phyloP scores from a whole-genome alignment of 2,888 invertebrate species.

The Microctonus brassicae region DNA sequence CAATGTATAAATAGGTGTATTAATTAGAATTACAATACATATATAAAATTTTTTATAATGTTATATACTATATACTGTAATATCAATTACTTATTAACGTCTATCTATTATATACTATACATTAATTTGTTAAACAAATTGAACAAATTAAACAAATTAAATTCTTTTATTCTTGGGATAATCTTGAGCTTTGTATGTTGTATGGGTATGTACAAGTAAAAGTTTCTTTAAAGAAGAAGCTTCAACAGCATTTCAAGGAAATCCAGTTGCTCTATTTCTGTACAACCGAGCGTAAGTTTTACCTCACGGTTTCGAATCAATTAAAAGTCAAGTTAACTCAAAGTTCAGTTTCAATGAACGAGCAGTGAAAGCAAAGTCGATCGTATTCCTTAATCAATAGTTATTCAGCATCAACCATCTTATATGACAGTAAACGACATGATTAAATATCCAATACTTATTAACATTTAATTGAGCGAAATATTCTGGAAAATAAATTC shows the following conservation, averaged over 20 bases:
- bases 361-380: neutral
- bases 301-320: too few species aligned
- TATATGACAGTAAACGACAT: neutral
- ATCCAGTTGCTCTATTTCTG: too few species aligned
- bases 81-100: too few species aligned
- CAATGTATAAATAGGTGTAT: too few species aligned
- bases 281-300: too few species aligned
- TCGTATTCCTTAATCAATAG: neutral
- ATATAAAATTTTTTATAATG: too few species aligned
- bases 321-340: slow-evolving; percentile 17
- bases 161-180: neutral
- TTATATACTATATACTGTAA: too few species aligned
- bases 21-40: too few species aligned
- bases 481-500: neutral
- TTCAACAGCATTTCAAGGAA: too few species aligned
- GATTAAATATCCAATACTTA: neutral
- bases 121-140: too few species aligned
- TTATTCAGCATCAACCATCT: neutral
- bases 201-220: neutral
- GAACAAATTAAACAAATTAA: neutral
- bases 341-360: slow-evolving; percentile 6
- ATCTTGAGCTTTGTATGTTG: neutral
- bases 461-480: neutral
- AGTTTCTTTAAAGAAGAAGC: too few species aligned
- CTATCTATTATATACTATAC: too few species aligned